Base-by-base conservation (phyloP, 2,888 invertebrate species). In the Ophonus ardosiacus region DNA sequence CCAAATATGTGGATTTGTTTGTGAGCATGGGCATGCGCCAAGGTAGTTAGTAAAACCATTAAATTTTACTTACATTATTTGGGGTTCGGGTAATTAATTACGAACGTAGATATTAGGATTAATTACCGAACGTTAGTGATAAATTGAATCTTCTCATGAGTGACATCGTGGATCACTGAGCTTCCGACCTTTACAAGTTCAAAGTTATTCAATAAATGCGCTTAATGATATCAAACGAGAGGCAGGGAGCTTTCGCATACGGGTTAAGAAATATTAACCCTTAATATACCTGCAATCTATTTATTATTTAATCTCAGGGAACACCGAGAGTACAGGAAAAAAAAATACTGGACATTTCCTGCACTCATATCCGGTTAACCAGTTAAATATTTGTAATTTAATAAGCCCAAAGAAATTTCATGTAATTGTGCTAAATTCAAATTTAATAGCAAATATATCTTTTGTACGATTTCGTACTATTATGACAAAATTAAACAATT, bases 61-160 rank as follows among this genome's bases (percentile, higher is more conserved):
- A 78, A 84, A 84, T 63, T 82, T 82, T 82, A 82, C 82, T 82
- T 82, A 82, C 71, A 38, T 82, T 74, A 82, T 82, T 56, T 82
- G 82, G 59, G 40, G 65, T 78, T 56, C 56, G 56, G 51, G 63
- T 84, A 65, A 84, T 84, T 84, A 84, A 84, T 84, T 84, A 84
- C 78, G 65, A 78, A 84, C 84, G 78, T 63, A 84, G 84, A 83
- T 84, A 84, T 84, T 84, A 84, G 78, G 84, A 84, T 84, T 84
- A 84, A 84, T 84, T 84, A 84, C 78, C 56, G 56, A 84, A 84
- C 51, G 78, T 51, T 84, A 84, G 78, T 84, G 78, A 84, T 84
- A 78, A 84, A 84, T 84, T 82, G 57, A 82, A 82, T 82, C 56
- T 84, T 78, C 84, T 43, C 57, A 21, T 74, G 8, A 78, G 65